Evolutionary conservation across 2,113 vertebrate species (phyloP).

Genomic region (Heterochromis multidens): DNA sequence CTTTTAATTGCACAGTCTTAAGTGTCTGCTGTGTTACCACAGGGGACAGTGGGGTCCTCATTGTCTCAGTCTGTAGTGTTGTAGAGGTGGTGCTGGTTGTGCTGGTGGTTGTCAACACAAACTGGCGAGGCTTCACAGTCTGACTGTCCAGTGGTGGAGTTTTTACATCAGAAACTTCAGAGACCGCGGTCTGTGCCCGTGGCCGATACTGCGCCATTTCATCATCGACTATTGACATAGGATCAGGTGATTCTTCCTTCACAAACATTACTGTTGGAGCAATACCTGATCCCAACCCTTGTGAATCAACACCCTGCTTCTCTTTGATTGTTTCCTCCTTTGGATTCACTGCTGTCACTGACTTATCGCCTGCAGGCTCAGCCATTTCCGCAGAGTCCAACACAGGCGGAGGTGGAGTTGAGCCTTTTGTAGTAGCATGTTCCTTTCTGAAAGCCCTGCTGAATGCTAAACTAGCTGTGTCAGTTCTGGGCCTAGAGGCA

Average conservation of each 20-base stretch:
- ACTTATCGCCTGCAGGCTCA: background rate
- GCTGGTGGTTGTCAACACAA: conserved; percentile 10
- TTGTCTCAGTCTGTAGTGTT: background rate
- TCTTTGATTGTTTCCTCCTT: background rate
- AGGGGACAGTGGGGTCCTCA: background rate
- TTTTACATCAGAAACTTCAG: background rate
- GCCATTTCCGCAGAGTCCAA: background rate
- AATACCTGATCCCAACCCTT: conserved; percentile 53
- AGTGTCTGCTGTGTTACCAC: conserved; percentile 13
- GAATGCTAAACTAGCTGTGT: conserved; percentile 41
- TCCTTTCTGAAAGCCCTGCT: conserved; percentile 5
- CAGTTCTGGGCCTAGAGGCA: conserved; percentile 55
- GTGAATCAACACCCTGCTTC: conserved; percentile 17
- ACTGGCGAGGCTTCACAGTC: conserved; percentile 11
- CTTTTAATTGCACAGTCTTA: conserved; percentile 12
- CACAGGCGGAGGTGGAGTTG: conserved; percentile 16
- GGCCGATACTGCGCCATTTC: conserved; percentile 52
- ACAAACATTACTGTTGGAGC: background rate
- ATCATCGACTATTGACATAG: conserved; percentile 8
- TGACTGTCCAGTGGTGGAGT: background rate
- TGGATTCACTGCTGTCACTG: background rate
- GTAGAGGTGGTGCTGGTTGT: background rate
- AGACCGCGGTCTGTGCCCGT: conserved; percentile 37
- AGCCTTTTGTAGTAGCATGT: conserved; percentile 7
- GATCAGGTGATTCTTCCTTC: conserved; percentile 7